Percentiles rank a stretch among this genome's conserved stretches.
Evolutionary conservation across 2,888 invertebrate species (phyloP).

Genomic region (Loripinus fragilis): DNA sequence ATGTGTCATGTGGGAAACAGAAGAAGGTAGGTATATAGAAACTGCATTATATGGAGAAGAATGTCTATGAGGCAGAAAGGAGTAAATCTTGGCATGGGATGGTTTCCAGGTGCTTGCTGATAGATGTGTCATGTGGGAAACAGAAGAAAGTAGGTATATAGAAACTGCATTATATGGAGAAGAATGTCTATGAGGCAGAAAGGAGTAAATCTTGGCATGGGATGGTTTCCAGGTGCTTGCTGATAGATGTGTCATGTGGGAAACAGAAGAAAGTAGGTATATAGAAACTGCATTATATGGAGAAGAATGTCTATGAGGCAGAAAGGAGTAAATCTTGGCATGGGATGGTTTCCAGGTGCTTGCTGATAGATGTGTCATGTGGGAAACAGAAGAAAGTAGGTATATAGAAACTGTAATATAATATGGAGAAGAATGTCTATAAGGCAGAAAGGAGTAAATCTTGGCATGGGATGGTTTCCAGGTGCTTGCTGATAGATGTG

Average conservation of each 20-base stretch:
- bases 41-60: slow-evolving; percentile 73
- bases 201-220: slow-evolving; percentile 83
- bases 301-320: slow-evolving; percentile 78
- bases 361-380: slow-evolving; percentile 82
- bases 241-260: slow-evolving; percentile 83
- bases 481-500: slow-evolving; percentile 83
- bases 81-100: slow-evolving; percentile 83
- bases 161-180: too few relatives aligned
- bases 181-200: slow-evolving; percentile 78
- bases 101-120: slow-evolving; percentile 83
- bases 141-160: slow-evolving; percentile 79
- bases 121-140: slow-evolving; percentile 83
- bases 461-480: slow-evolving; percentile 84
- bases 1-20: slow-evolving; percentile 83
- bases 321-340: slow-evolving; percentile 82
- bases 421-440: slow-evolving; percentile 76
- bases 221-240: slow-evolving; percentile 84
- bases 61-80: slow-evolving; percentile 79
- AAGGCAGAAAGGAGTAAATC: slow-evolving; percentile 80
- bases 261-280: slow-evolving; percentile 80
- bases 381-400: slow-evolving; percentile 82
- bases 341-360: slow-evolving; percentile 84
- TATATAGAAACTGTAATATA: too few relatives aligned
- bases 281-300: too few relatives aligned
- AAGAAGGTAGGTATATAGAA: slow-evolving; percentile 79